Percentiles rank a stretch among this genome's conserved stretches.
phyloP scores from a whole-genome alignment of 2,888 invertebrate genomes.

The Erebia aethiops region DNA sequence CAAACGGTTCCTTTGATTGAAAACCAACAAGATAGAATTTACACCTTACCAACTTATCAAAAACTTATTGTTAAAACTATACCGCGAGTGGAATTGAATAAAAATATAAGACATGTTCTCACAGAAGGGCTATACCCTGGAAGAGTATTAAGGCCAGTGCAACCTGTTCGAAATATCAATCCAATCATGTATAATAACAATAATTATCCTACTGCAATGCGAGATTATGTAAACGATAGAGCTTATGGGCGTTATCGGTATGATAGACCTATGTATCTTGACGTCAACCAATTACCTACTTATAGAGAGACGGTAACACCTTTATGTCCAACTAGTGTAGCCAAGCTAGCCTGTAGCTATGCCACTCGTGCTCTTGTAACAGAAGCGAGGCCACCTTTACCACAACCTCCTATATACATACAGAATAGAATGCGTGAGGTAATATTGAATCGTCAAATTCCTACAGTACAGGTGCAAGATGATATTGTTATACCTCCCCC shows the following conservation, averaged over 20 bases:
- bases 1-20: background rate
- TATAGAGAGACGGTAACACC: background rate
- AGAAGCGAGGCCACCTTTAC: background rate
- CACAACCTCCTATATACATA: slow-evolving; percentile 18
- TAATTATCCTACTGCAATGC: background rate
- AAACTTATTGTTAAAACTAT: background rate
- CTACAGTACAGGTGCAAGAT: background rate
- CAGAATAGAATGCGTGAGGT: slow-evolving; percentile 20
- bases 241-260: background rate
- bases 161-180: background rate
- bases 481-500: slow-evolving; percentile 10
- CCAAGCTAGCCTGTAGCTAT: background rate
- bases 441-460: background rate
- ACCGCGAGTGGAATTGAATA: background rate
- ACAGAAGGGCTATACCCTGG: background rate
- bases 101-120: background rate
- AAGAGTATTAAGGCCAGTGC: background rate
- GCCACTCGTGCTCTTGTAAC: background rate
- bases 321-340: background rate
- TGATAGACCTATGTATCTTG: background rate
- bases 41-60: slow-evolving; percentile 7
- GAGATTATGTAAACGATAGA: background rate
- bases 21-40: background rate
- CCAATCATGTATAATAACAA: background rate
- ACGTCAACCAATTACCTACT: background rate